These are phyloP conservation scores for Acanthurus tractus DNA, from an alignment of 2,797 vertebrate species.

Conservation along the genomic window DNA sequence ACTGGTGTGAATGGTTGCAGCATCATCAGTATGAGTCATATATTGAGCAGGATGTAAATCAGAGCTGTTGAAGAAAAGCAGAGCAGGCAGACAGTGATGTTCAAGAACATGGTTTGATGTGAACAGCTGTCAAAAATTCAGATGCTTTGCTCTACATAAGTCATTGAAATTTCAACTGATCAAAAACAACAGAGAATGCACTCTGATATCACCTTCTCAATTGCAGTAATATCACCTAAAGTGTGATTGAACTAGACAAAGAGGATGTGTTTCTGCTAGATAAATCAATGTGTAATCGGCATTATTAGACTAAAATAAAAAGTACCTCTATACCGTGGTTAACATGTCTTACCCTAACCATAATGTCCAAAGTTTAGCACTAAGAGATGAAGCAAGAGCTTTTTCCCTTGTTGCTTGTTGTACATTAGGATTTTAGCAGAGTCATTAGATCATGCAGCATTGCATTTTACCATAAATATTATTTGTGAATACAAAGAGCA, in stretches of 20 bases:
- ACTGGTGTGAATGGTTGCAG: not conserved
- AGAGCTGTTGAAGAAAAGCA: constrained; percentile 18
- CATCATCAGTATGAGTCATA: constrained; percentile 16
- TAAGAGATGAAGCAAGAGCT: not conserved
- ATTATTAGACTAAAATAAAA: not conserved
- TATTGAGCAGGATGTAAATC: constrained; percentile 31
- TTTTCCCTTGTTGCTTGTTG: not conserved
- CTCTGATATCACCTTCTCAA: not conserved
- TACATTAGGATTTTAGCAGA: not conserved
- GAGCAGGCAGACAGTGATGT: constrained; percentile 3
- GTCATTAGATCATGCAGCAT: not conserved
- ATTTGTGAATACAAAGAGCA: not conserved
- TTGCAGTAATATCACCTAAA: not conserved
- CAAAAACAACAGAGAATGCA: not conserved
- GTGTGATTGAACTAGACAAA: not conserved
- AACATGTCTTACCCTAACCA: too few species aligned
- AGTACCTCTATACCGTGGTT: not conserved
- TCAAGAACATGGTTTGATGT: constrained; percentile 20
- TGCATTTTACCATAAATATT: not conserved
- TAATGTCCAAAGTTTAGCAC: too few species aligned
- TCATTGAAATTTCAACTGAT: too few species aligned
- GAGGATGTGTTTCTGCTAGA: not conserved
- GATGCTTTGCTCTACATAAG: too few species aligned
- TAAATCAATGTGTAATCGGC: not conserved
- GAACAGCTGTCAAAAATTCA: constrained; percentile 22